Percentiles rank a stretch among this genome's conserved stretches.
These are phyloP conservation scores for Charina bottae DNA, from an alignment of 2,113 vertebrate genomes.

Conservation along the genomic window DNA sequence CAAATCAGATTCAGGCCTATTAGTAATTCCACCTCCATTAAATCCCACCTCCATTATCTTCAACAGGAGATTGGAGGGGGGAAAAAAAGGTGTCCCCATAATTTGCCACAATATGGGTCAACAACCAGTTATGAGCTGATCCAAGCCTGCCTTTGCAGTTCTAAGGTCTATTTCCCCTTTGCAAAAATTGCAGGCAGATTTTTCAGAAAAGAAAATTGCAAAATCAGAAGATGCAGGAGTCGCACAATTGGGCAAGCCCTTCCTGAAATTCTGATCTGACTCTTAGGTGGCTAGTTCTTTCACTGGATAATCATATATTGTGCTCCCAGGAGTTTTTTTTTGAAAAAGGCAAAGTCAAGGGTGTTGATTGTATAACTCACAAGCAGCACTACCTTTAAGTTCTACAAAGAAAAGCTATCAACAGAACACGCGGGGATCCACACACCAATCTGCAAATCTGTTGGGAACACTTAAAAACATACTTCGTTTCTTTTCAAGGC, in stretches of 20 bases:
- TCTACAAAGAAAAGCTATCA: constrained; percentile 12
- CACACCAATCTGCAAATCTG: constrained; percentile 33
- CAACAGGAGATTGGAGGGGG: not conserved
- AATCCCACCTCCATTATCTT: not conserved
- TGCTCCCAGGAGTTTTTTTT: not conserved
- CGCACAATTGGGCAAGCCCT: fast-evolving
- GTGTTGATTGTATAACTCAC: not conserved
- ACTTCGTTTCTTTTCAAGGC: constrained; percentile 20
- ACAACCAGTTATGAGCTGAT: not conserved
- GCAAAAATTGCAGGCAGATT: not conserved
- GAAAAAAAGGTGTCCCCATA: not conserved
- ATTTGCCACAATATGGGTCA: not conserved
- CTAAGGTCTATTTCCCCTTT: not conserved
- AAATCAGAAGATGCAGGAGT: fast-evolving
- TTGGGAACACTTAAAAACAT: constrained; percentile 31
- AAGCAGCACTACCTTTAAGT: constrained; percentile 13
- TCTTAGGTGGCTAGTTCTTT: fast-evolving
- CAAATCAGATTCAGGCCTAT: not conserved
- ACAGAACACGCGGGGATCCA: constrained; percentile 6
- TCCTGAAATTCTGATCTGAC: fast-evolving
- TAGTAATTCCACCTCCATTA: not conserved
- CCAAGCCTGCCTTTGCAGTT: not conserved
- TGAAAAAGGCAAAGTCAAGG: not conserved
- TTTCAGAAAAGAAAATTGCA: not conserved
- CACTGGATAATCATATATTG: fast-evolving